These are phyloP conservation scores for Helicoverpa armigera DNA, from an alignment of 1,140 invertebrate genomes.

Conservation along the genomic window DNA sequence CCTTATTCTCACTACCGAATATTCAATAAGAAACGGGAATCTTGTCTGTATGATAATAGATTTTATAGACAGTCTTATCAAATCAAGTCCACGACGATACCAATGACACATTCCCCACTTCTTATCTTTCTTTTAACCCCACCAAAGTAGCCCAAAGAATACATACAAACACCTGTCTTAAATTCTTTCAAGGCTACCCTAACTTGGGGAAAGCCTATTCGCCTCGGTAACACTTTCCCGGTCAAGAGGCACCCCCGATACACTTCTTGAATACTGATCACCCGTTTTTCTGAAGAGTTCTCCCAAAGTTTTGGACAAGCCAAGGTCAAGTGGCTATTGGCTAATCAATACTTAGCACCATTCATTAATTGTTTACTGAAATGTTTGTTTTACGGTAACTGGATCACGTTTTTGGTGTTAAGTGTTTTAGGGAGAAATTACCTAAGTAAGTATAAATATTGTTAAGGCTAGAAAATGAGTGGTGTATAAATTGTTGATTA, in stretches of 20 bases:
- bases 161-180: conserved; percentile 17
- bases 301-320: conserved; percentile 16
- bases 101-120: background rate
- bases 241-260: conserved; percentile 42
- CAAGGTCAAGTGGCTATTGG: conserved; percentile 20
- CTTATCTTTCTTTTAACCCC: background rate
- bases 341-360: conserved; percentile 6
- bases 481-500: too few relatives aligned
- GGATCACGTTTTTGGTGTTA: background rate
- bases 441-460: too few relatives aligned
- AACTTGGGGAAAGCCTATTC: conserved; percentile 42
- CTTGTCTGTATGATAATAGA: too few relatives aligned
- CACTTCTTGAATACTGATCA: conserved; percentile 51
- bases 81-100: background rate
- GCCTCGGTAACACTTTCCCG: conserved; percentile 39
- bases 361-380: conserved; percentile 23
- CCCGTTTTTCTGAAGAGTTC: conserved; percentile 44
- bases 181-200: conserved; percentile 17
- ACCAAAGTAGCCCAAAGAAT: background rate
- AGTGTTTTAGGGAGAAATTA: too few relatives aligned
- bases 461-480: too few relatives aligned
- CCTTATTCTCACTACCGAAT: too few relatives aligned
- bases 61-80: too few relatives aligned
- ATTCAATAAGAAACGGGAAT: too few relatives aligned
- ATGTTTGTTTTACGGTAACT: conserved; percentile 2